A percentile compares a stretch with the other conserved stretches of the same genome.
phyloP scores from a whole-genome alignment of 1,140 invertebrate genomes.

The Drosophila subobscura region DNA sequence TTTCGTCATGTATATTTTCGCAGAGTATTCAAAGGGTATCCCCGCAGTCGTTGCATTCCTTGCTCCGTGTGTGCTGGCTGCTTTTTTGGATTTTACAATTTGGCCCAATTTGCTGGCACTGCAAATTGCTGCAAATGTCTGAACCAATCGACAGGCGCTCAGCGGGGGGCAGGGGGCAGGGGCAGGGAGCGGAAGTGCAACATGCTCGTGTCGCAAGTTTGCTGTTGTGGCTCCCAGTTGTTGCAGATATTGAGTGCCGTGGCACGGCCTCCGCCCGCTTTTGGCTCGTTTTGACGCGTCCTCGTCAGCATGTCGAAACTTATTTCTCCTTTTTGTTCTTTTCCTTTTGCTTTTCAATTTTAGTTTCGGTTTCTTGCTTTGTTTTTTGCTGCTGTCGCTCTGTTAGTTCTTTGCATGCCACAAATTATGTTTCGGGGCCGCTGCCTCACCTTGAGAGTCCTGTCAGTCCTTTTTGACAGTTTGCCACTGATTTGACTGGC shows the following conservation, averaged over 20 bases:
- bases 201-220: slow-evolving; percentile 69
- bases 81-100: slow-evolving; percentile 64
- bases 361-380: slow-evolving; percentile 20
- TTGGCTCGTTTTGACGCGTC: slow-evolving; percentile 78
- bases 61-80: slow-evolving; percentile 10
- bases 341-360: slow-evolving; percentile 26
- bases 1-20: no score
- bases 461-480: slow-evolving; percentile 35
- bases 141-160: slow-evolving; percentile 67
- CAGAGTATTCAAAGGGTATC: no score
- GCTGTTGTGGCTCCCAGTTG: slow-evolving; percentile 18
- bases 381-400: slow-evolving; percentile 52
- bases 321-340: slow-evolving; percentile 3
- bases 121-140: slow-evolving; percentile 74
- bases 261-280: neutral
- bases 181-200: slow-evolving; percentile 71
- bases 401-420: slow-evolving; percentile 79
- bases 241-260: slow-evolving; percentile 53
- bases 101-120: slow-evolving; percentile 79
- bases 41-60: no score
- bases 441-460: slow-evolving; percentile 16
- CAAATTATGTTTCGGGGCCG: slow-evolving; percentile 64
- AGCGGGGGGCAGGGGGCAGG: neutral
- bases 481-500: slow-evolving; percentile 24
- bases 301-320: slow-evolving; percentile 75